Percentiles rank a stretch among this genome's conserved stretches.
Conservation (phyloP, 2,888 invertebrate species). For the Limnephilus lunatus region DNA sequence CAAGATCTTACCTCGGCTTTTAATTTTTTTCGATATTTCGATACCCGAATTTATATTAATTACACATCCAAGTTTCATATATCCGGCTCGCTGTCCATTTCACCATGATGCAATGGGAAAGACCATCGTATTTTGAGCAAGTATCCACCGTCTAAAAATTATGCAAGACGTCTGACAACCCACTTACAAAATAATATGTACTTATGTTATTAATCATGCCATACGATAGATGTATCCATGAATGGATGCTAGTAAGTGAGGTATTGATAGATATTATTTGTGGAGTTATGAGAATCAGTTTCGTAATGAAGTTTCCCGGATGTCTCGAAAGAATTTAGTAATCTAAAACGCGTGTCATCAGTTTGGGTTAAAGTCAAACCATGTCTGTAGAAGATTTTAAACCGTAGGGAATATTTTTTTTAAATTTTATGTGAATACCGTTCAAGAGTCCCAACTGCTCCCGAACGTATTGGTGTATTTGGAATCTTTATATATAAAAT, state of each 20-base stretch:
- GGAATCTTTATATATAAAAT: no score
- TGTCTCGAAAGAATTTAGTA: neutral
- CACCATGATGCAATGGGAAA: neutral
- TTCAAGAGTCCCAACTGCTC: no score
- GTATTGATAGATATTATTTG: neutral
- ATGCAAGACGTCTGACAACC: neutral
- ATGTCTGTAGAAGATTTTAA: neutral
- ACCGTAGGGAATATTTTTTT: no score
- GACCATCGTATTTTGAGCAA: neutral
- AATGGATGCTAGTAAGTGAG: neutral
- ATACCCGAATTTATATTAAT: neutral
- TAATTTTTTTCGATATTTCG: neutral
- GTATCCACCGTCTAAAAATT: neutral
- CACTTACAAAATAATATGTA: neutral
- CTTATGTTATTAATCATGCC: neutral
- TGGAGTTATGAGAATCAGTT: neutral
- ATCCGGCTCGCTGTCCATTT: conserved; percentile 2
- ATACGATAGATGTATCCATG: neutral
- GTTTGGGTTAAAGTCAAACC: neutral
- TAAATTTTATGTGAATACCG: no score
- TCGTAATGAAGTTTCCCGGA: neutral
- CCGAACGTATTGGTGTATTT: no score
- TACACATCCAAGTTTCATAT: neutral
- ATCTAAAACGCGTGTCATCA: neutral
- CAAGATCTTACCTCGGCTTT: neutral